These are phyloP conservation scores for Bungarus multicinctus DNA, from an alignment of 2,113 vertebrate species.

Conservation along the genomic window DNA sequence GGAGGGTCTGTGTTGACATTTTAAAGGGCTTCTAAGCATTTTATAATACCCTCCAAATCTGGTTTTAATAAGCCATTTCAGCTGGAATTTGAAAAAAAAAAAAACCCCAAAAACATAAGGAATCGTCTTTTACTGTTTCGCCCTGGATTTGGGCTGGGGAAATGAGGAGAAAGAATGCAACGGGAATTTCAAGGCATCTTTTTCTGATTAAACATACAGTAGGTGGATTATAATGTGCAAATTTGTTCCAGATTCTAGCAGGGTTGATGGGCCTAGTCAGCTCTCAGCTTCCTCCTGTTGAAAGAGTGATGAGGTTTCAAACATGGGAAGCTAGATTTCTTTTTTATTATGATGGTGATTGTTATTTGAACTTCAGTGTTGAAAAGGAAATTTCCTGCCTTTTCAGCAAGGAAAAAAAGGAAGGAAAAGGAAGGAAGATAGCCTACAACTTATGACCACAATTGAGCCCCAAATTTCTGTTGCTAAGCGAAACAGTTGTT, in stretches of 20 bases:
- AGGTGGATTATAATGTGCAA: slow-evolving; percentile 85
- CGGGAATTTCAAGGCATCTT: slow-evolving; percentile 81
- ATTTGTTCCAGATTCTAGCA: slow-evolving; percentile 84
- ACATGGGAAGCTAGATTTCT: slow-evolving; percentile 33
- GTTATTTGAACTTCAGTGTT: slow-evolving; percentile 25
- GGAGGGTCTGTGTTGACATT: slow-evolving; percentile 96
- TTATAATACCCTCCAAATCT: slow-evolving; percentile 97
- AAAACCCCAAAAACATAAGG: slow-evolving; percentile 68
- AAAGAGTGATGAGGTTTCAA: slow-evolving; percentile 39
- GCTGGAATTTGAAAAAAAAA: slow-evolving; percentile 73
- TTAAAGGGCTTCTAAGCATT: slow-evolving; percentile 99
- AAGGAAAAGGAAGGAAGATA: neutral
- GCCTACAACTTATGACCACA: too few species aligned
- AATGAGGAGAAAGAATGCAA: slow-evolving; percentile 48
- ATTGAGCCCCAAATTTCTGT: too few species aligned
- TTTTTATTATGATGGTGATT: slow-evolving; percentile 5
- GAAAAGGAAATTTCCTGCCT: slow-evolving; percentile 25
- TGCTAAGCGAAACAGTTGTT: too few species aligned
- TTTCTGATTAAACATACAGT: slow-evolving; percentile 98
- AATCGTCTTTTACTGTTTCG: slow-evolving; percentile 84
- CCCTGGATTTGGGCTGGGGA: slow-evolving; percentile 62
- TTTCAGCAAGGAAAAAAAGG: slow-evolving; percentile 21
- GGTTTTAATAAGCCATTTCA: slow-evolving; percentile 95
- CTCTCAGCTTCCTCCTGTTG: slow-evolving; percentile 51
- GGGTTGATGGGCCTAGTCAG: slow-evolving; percentile 64